Base-by-base conservation (phyloP, 2,797 vertebrate species). In the Bradypodion ventrale region DNA sequence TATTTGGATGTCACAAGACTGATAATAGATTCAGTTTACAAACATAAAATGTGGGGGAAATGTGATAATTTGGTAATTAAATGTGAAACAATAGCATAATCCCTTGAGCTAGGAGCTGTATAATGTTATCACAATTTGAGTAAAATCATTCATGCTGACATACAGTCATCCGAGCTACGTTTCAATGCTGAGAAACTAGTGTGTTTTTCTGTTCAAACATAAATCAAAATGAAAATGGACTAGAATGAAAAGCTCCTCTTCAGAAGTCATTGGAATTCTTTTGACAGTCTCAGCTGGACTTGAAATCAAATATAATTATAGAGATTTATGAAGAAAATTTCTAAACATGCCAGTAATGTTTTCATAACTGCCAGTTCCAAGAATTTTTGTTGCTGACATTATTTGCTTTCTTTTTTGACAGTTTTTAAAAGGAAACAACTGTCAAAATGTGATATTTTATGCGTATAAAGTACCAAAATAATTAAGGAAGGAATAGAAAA, bases 41-140 rank as follows among this genome's bases (percentile, higher is more conserved):
- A 93, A 87, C 42, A 86, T 78, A 88, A 82, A n/a, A 23, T 75
- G 83, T 92, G 87, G 85, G 74, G 88, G 89, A 90, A 90, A 19
- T 83, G 85, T 88, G 87, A 91, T 93, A 93, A 91, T 86, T 92
- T 79, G 49, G 81, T 91, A 94, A 94, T 92, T 93, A 93, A 93
- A 92, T 85, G 46, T 46, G 79, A 93, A 88, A 92, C 82, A 92
- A 92, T 79, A 90, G 42, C n/a, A 82, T 42, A 80, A 88, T 86
- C 83, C 74, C 84, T 90, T 81, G 35, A 44, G 83, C 25, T 75
- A 81, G 75, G 44, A 42, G 40, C 25, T 37, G 79, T 40, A 86
- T 83, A 84, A 85, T 78, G 40, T 90, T 91, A 89, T 86, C 78
- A 88, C 69, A 78, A 75, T 83, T 82, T 77, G 59, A 32, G 56